A percentile compares a stretch with the other conserved stretches of the same genome.
Conservation (phyloP, 2,888 invertebrate species). For the Meteorus cinctellus region DNA sequence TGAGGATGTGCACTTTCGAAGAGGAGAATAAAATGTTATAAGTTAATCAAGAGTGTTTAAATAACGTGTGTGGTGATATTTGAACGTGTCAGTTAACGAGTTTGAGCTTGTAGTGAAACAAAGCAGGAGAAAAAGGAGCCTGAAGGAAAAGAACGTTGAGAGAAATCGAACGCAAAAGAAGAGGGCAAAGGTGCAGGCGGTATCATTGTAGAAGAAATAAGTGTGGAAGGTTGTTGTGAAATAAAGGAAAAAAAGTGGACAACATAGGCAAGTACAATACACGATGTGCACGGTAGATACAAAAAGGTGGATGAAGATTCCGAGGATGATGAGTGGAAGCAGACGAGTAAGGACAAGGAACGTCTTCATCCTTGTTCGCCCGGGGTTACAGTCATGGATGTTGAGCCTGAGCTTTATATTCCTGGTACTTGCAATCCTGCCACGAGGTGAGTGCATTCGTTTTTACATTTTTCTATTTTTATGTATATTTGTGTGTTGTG, state of each 20-base stretch:
- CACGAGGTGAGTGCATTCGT: slow-evolving; percentile 64
- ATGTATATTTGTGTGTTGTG: slow-evolving; percentile 4
- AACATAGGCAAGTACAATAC: neutral
- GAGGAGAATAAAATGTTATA: slow-evolving; percentile 1
- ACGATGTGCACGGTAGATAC: slow-evolving; percentile 21
- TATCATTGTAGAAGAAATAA: no score
- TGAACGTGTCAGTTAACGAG: neutral
- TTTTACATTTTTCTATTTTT: slow-evolving; percentile 13
- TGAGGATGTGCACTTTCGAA: slow-evolving; percentile 16
- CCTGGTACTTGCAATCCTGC: slow-evolving; percentile 67
- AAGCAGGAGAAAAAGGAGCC: neutral
- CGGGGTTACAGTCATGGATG: slow-evolving; percentile 61
- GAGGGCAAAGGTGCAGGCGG: slow-evolving; percentile 22
- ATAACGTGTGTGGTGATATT: neutral
- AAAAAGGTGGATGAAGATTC: slow-evolving; percentile 42
- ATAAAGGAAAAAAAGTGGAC: neutral
- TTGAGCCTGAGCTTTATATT: slow-evolving; percentile 61
- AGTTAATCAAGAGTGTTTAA: neutral
- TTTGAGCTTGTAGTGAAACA: neutral
- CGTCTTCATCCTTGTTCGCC: slow-evolving; percentile 36
- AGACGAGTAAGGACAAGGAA: slow-evolving; percentile 48
- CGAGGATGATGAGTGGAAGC: slow-evolving; percentile 47
- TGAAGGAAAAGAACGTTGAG: neutral
- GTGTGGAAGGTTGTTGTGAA: neutral
- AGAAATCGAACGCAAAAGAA: neutral